Evolutionary conservation across 2,888 invertebrate genomes (phyloP), one percentile per base, ranked within the genome.

Genomic region (Lucinisca nassula): DNA sequence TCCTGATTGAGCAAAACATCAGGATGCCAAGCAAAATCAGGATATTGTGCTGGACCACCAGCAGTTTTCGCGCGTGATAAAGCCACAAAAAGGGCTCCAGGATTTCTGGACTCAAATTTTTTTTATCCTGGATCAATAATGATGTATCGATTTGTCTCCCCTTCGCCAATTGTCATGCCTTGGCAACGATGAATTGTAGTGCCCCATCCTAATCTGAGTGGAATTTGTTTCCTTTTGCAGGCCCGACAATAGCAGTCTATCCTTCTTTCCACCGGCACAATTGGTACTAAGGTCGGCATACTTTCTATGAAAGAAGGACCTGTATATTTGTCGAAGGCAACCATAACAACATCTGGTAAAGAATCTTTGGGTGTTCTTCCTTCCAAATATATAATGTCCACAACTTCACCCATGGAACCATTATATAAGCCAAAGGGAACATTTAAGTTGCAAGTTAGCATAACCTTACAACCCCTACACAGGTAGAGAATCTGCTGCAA

Each of bases 181-280:
- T 92, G 91, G 72, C 92, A 92, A 10, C 73, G 45, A 37, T 92
- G 91, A 21, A 91, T 91, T n/a, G 92, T 91, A 2, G 87, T 87
- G n/a, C 80, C 92, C 92, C 91, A 90, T 6, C 89, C 90, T 27
- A 92, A 79, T 6, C 85, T 38, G 6, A 92, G 51, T 14, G 92
- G 92, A 17, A 91, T 72, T 72, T 90, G 90, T 45, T 61, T 80
- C 30, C 89, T 51, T 67, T 78, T 86, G 27, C 91, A 91, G 21
- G 14, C 21, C 37, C 82, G 51, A 61, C 90, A 91, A 24, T 14
- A 24, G 45, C 90, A 92, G 10, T 92, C 91, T 37, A 89, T 45
- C 76, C 32, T 79, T 72, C 89, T 79, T 74, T 80, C 79, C 12
- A 90, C 82, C 32, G 92, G 89, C 40, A 89, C 61, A 70, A 91